Base-by-base conservation (phyloP, 2,113 vertebrate genomes). In the western clawed frog (Xenopus tropicalis) region DNA sequence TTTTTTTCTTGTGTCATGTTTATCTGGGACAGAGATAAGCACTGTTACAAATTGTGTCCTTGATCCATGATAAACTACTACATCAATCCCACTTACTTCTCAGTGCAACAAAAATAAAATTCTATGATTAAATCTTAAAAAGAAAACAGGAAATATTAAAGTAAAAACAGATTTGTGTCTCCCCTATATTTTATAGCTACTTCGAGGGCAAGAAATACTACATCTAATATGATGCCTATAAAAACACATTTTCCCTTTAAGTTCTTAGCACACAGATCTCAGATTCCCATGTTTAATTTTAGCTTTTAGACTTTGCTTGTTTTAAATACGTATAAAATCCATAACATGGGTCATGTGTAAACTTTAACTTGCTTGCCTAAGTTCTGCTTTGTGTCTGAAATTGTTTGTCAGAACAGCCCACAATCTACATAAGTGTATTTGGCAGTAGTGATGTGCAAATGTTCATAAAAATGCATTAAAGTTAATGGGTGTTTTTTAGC, bases 31-130 rank as follows among this genome's bases (percentile, higher is more conserved):
- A 58, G 43, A 37, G 72, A 74, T 69, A 74, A 75, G 72, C n/a
- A 74, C 42, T 48, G 23, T 69, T 61, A 68, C 65, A 68, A 61
- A 74, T 69, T 42, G 57, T 69, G 66, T 54, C 72, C 72, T 74
- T 61, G 65, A 52, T 54, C 21, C 23, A 21, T 37, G 56, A 52
- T 61, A 52, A 66, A 68, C 23, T 68, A n/a, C 57, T 68, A 23
- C 46, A 46, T 7, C 14, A 17, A 48, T 24, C 62, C 43, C 20
- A 3, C 20, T 48, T n/a, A 43, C 42, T 23, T 22, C 62, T 64
- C 62, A 20, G 29, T 44, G 21, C 9, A 64, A 29, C 25, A 64
- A 64, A 64, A 64, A 59, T 59, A 59, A 64, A 43, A 64, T 7
- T 1, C 37, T 20, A 66, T 46, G 64, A 66, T 66, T 14, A 21